Base-by-base conservation (phyloP, 2,797 vertebrate species). In the Mycteria americana region DNA sequence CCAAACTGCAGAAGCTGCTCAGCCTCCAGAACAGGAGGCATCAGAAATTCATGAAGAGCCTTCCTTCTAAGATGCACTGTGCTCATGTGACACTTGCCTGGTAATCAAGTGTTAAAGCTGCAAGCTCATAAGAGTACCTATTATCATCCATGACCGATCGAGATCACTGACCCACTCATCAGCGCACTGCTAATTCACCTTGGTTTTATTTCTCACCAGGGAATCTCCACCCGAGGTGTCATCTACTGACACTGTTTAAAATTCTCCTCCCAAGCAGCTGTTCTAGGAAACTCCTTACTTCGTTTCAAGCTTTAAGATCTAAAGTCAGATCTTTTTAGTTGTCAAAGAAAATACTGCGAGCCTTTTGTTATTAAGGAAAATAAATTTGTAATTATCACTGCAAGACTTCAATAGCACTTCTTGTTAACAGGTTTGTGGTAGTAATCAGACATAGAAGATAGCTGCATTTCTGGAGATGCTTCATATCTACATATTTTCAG, bases 401-500 rank as follows among this genome's bases (percentile, higher is more conserved):
- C 59, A 76, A 39, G 22, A 60, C 57, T 31, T 89, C 77, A 72
- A 23, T 37, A 77, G 81, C 63, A 69, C 67, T 93, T 94, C 39
- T 18, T 57, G 50, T 86, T 89, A 94, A 95, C 75, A 88, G 67
- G 60, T 96, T 92, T 95, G 62, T 91, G 78, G 78, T 82, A 50
- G 24, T 5, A 88, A 65, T 92, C 89, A 95, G 91, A 93, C 46
- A 92, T 4, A 95, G 82, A 93, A 64, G 72, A 82, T 54, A 81
- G 35, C 63, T 93, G 43, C 54, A 9, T 92, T 87, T 95, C 89
- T 68, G 68, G 68, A 85, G 46, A 91, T 33, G 72, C 51, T 89
- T 88, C 79, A 67, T 83, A 72, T 93, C 92, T 92, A 76, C 65
- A 33, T 92, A 83, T 96, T 97, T 94, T 89, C 64, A 76, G 88